Conservation (phyloP, 2,797 vertebrate genomes). For the Florisuga fusca region DNA sequence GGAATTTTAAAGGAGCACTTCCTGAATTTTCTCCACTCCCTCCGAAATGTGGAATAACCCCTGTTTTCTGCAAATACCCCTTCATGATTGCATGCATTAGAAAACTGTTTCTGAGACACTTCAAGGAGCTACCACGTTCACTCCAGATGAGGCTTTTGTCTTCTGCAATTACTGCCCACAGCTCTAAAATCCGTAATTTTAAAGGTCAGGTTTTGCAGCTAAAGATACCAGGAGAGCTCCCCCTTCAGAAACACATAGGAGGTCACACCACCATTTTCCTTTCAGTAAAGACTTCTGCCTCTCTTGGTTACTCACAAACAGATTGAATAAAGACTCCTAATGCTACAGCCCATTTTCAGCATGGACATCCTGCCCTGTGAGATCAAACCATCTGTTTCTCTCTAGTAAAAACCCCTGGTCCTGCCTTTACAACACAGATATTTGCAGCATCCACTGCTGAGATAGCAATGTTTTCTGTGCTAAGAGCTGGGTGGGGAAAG, state of each 20-base stretch:
- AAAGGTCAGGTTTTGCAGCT: background rate
- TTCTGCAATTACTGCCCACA: background rate
- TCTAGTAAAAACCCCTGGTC: background rate
- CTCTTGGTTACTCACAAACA: background rate
- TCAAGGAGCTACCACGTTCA: background rate
- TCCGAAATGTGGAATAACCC: background rate
- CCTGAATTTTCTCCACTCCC: background rate
- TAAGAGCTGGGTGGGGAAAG: constrained; percentile 16
- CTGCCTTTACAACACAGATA: background rate
- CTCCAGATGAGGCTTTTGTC: background rate
- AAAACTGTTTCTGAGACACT: background rate
- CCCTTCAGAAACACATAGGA: background rate
- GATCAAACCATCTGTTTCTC: background rate
- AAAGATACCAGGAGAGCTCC: background rate
- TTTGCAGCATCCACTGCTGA: background rate
- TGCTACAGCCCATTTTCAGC: background rate
- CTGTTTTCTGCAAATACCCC: background rate
- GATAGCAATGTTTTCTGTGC: background rate
- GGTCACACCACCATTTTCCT: background rate
- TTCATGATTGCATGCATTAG: background rate
- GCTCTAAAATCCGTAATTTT: background rate
- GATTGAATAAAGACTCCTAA: background rate
- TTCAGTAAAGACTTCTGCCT: background rate
- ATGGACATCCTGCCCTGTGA: background rate
- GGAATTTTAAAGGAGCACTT: background rate